A percentile compares a stretch with the other conserved stretches of the same genome.
Conservation (phyloP, 2,888 invertebrate species). For the Polydesmus complanatus region DNA sequence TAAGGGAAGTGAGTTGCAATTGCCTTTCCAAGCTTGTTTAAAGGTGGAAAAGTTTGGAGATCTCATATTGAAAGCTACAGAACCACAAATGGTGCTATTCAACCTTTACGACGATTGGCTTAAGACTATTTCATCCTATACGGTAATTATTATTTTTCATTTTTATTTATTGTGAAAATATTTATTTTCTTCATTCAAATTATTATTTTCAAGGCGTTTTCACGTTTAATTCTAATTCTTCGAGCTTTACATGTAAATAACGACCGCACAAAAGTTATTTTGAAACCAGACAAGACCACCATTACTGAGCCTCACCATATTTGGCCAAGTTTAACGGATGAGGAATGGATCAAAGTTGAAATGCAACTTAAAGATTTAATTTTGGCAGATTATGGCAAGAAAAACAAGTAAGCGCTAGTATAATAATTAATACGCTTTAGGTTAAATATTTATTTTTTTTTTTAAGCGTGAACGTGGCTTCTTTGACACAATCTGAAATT, state of each 20-base stretch:
- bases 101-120: conserved; percentile 99
- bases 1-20: conserved; percentile 94
- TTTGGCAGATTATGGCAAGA: conserved; percentile 97
- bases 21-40: conserved; percentile 97
- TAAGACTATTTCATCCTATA: conserved; percentile 97
- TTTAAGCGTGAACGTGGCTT: conserved; percentile 85
- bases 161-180: neutral
- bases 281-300: conserved; percentile 98
- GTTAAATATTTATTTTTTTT: conserved; percentile 11
- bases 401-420: conserved; percentile 67
- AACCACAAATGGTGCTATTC: conserved; percentile 99
- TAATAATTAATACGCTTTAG: neutral
- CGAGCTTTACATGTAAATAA: conserved; percentile 97
- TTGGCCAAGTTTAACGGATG: conserved; percentile 94
- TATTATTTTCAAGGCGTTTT: conserved; percentile 67
- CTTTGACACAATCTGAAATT: conserved; percentile 96
- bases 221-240: conserved; percentile 86
- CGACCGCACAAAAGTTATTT: conserved; percentile 92
- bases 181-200: neutral
- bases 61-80: conserved; percentile 94
- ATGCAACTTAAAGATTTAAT: conserved; percentile 96
- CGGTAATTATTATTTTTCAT: conserved; percentile 42
- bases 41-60: conserved; percentile 99
- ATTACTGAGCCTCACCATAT: conserved; percentile 99
- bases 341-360: conserved; percentile 99